A percentile compares a stretch with the other conserved stretches of the same genome.
Conservation (phyloP, 2,113 vertebrate species). For the Bungarus multicinctus region DNA sequence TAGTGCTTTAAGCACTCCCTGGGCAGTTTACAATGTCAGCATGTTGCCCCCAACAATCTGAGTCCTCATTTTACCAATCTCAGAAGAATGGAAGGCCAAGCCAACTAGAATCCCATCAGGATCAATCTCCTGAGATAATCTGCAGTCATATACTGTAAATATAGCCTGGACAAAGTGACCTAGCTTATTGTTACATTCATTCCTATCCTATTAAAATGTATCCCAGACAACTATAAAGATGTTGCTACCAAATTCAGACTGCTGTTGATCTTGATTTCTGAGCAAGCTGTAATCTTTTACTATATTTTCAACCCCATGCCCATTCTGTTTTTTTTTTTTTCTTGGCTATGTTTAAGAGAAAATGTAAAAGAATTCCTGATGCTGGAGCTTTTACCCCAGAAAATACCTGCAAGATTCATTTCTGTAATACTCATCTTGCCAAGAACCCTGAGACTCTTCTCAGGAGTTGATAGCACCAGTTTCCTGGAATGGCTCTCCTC, state of each 20-base stretch:
- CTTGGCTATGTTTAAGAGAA: not conserved
- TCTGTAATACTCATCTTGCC: not conserved
- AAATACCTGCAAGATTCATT: not conserved
- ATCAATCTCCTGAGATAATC: not conserved
- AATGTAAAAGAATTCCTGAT: not conserved
- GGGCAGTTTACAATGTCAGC: not conserved
- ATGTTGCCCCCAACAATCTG: not conserved
- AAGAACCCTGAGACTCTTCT: not conserved
- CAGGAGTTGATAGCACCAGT: not conserved
- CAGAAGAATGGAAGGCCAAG: not conserved
- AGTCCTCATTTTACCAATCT: not conserved
- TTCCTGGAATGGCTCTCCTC: not conserved
- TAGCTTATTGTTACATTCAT: not conserved
- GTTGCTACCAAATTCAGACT: not conserved
- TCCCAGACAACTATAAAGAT: not conserved
- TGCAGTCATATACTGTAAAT: not conserved
- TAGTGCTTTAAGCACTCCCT: not conserved
- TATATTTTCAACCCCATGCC: not conserved
- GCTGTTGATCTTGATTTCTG: not conserved
- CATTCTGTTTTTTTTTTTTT: not conserved
- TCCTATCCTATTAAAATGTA: not conserved
- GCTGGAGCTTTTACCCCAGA: not conserved
- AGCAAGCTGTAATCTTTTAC: not conserved
- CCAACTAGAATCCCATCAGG: not conserved
- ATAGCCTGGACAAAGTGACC: not conserved